Base-by-base conservation (phyloP, 2,888 invertebrate species). In the Drosophila neutralis region DNA sequence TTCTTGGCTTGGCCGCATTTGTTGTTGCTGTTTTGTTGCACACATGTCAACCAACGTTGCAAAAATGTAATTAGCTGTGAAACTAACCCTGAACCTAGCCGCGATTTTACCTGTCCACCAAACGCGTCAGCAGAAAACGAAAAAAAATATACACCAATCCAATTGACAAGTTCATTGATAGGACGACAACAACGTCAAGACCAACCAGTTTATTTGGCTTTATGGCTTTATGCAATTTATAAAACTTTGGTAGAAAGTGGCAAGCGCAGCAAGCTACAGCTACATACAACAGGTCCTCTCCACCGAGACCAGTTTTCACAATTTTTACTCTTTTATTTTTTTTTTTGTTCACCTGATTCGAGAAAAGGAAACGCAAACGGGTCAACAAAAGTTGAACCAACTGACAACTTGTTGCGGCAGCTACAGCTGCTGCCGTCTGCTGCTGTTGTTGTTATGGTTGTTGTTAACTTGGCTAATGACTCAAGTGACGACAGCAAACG, bases 91-190 rank as follows among this genome's bases (percentile, higher is more conserved):
- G 89, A 89, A 85, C 85, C 85, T 72, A 72, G 42, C 70, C 65
- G 67, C 80, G 64, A 80, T 74, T 85, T 87, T 69, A 61, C 35
- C 59, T 40, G 51, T 53, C 60, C 33, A 49, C 42, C 36, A 24
- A 36, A 18, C 33, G 45, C 76, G 80, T 80, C 80, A 78, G 77
- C 64, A 24, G 59, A 60, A 70, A 45, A 42, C 7, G 8, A 62
- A 24, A 62, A 31, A 21, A 29, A 31, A 29, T 67, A 45, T n/a
- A n/a, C 2, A 8, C 42, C 68, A 89, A 85, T 87, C 85, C 85
- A 87, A 85, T 85, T 84, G 84, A 69, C 84, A 84, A 84, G 84
- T 84, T 84, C 84, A 84, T 84, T 89, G 84, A 86, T 88, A 80
- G 84, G 63, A 63, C 38, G 56, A 54, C 48, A 53, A 36, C 53